phyloP scores from a whole-genome alignment of 2,113 vertebrate species.

The Hypocryptadius cinnamomeus region DNA sequence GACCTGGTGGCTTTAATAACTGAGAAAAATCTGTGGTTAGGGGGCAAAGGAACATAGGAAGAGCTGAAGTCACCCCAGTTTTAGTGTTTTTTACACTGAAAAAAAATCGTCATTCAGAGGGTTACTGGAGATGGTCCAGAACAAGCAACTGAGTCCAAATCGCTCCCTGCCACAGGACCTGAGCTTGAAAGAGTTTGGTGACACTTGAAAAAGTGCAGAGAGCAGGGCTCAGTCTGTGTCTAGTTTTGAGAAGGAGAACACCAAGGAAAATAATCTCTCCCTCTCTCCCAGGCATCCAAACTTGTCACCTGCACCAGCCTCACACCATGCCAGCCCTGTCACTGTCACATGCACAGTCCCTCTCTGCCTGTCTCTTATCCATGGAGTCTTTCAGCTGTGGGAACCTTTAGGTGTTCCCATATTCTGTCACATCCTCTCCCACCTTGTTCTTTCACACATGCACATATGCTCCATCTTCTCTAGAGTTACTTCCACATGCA shows the following conservation, averaged over 20 bases:
- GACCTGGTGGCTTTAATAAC: not conserved
- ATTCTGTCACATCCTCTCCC: conserved; percentile 15
- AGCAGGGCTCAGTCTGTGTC: not conserved
- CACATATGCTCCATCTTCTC: conserved; percentile 26
- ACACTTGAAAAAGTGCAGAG: not conserved
- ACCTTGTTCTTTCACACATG: conserved; percentile 50
- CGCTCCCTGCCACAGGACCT: not conserved
- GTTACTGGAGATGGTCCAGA: not conserved
- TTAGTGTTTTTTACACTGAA: not conserved
- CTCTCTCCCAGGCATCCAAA: not conserved
- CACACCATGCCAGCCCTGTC: not conserved
- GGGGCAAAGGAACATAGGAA: not conserved
- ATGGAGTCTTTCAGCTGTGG: not conserved
- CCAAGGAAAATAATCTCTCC: not conserved
- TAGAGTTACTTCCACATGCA: not conserved
- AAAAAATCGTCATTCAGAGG: not conserved
- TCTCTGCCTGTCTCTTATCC: not conserved
- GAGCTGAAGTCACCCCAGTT: not conserved
- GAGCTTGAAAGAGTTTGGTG: not conserved
- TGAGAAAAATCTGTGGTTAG: not conserved
- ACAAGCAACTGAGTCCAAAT: not conserved
- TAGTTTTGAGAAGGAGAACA: not conserved
- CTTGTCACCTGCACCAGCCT: not conserved
- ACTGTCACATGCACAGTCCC: not conserved
- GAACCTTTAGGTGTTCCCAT: not conserved